Percentiles rank a stretch among this genome's conserved stretches.
These are phyloP conservation scores for Tetrax tetrax DNA, from an alignment of 2,113 vertebrate species.

Conservation along the genomic window DNA sequence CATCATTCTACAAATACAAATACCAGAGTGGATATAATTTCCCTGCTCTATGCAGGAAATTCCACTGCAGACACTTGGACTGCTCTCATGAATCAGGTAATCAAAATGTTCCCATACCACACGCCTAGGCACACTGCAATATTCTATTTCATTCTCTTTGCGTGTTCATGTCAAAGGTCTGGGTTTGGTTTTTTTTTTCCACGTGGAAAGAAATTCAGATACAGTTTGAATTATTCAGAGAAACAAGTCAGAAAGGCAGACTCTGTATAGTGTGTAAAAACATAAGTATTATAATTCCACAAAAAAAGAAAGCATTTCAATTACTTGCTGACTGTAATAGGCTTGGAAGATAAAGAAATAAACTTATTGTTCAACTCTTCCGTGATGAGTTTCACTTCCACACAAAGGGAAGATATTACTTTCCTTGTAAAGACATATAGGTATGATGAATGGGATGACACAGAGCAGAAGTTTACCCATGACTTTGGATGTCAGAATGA, in stretches of 20 bases:
- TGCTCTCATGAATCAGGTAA: background rate
- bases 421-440: background rate
- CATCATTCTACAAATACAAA: background rate
- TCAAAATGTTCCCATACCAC: background rate
- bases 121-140: background rate
- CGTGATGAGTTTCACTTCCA: background rate
- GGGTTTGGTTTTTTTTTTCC: background rate
- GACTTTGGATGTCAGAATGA: background rate
- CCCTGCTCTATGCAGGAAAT: background rate
- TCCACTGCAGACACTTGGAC: background rate
- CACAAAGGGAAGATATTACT: background rate
- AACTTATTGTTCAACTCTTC: background rate
- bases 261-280: background rate
- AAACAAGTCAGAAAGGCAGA: slow-evolving; percentile 26
- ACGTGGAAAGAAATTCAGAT: background rate
- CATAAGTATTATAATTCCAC: background rate
- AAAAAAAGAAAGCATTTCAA: background rate
- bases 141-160: background rate
- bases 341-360: background rate
- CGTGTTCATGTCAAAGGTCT: background rate
- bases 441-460: background rate
- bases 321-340: background rate
- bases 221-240: slow-evolving; percentile 15
- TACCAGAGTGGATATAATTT: background rate
- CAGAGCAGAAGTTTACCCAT: background rate